Percentiles rank a stretch among this genome's conserved stretches.
Evolutionary conservation across 1,140 invertebrate species (phyloP).

Genomic region (Cydia strobilella): DNA sequence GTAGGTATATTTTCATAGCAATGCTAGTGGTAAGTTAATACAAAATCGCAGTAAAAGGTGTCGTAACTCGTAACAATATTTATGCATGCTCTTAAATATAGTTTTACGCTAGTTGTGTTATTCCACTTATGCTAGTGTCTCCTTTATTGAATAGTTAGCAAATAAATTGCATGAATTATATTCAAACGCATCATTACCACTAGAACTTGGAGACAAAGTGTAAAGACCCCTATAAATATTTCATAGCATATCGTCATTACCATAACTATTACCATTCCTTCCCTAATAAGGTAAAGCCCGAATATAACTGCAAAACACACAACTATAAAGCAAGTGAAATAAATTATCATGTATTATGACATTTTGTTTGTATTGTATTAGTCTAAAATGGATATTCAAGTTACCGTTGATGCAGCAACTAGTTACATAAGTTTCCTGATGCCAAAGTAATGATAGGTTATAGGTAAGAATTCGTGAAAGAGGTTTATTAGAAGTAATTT

Average conservation of each 20-base stretch:
- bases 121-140: no score
- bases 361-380: slow-evolving; percentile 30
- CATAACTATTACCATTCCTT: slow-evolving; percentile 3
- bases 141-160: no score
- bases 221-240: background rate
- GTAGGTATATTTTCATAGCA: no score
- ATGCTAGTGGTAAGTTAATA: no score
- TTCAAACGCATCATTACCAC: no score
- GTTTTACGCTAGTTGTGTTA: no score
- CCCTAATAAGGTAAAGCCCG: background rate
- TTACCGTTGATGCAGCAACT: slow-evolving; percentile 24
- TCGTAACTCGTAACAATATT: no score
- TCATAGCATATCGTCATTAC: background rate
- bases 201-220: background rate
- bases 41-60: no score
- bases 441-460: background rate
- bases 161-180: no score
- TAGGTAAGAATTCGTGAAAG: background rate
- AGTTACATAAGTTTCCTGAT: background rate
- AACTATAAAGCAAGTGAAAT: background rate
- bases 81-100: no score
- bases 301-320: background rate
- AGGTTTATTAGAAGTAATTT: background rate
- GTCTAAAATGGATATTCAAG: slow-evolving; percentile 15
- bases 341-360: slow-evolving; percentile 25